Base-by-base conservation (phyloP, 2,888 invertebrate species). In the Amphipyra tragopoginis region DNA sequence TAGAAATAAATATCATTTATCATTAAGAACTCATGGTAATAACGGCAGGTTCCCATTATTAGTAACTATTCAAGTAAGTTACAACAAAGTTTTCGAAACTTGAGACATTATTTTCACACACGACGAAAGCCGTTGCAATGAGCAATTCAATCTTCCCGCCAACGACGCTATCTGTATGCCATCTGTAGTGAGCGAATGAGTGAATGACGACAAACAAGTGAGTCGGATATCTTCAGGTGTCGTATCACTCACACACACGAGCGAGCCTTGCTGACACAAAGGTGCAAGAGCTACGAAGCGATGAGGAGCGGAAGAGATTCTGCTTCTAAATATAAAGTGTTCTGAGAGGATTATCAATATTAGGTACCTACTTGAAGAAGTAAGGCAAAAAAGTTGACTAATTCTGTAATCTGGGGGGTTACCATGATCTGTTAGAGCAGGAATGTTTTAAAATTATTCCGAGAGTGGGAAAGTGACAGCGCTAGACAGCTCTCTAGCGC, bases 101-200 rank as follows among this genome's bases (percentile, higher is more conserved):
- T 15, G 0, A 7, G n/a, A 13, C 3, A 39, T 13, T 13, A 9
- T 26, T n/a, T 44, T 36, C 6, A 10, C 29, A 33, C 40, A 59
- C 7, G n/a, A 13, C 26, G 29, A 26, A 48, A 45, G 42, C n/a
- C 36, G 7, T 33, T 38, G 42, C 26, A 15, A 49, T 53, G 77
- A 67, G 82, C 85, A 85, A 88, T 89, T 86, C 83, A 87, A 88
- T 88, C 87, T 80, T 56, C 42, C 64, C 65, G 69, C 76, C 75
- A 87, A 83, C 80, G 81, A 83, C 72, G 82, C 86, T 90, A 90
- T 92, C 91, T 89, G 86, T 86, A 85, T 87, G 88, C 89, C 80
- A 93, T 92, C 92, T 89, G 87, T 63, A 58, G 59, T 73, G 72
- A 49, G 66, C 3, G 29, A 29, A 29, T 29, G 29, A 29, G 29